Base-by-base conservation (phyloP, 30 jellyfish, hydroid and myxozoan species). In the Hydractinia echinata region DNA sequence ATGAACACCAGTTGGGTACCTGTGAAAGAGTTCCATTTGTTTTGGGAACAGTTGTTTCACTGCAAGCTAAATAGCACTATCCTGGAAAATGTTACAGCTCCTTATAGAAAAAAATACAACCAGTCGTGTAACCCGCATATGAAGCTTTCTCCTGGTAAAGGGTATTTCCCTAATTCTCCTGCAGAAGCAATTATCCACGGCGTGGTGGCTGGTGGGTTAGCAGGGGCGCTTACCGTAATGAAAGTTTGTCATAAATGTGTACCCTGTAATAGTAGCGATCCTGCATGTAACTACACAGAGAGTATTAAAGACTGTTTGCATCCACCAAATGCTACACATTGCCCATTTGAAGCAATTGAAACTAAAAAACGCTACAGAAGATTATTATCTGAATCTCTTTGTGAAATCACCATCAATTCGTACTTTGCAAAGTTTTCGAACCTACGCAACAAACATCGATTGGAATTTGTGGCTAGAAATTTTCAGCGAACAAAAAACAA, bases 41-140 rank as follows among this genome's bases (percentile, higher is more conserved):
- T 82, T 44, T 90, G 97, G 97, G 92, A 89, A 19, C 84, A 85
- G 15, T 72, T 82, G 4, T 90, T 90, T 67, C 21, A 82, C 11
- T 90, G 97, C 70, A 62, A 62, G n/a, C 62, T 83, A 5, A 6
- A 53, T 48, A 76, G 58, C 7, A 69, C 19, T 0, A 51, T 64
- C 10, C 20, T 61, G 56, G 19, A 18, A 66, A 55, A 15, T 13
- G 74, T 64, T 7, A 44, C 10, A 7, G 51, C 74, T 9, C 74
- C 74, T n/a, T n/a, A 64, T 53, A 5, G 16, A 81, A 95, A 60
- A 61, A 95, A 0, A 95, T 94, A 49, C 71, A 79, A 5, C 95
- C 84, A 73, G 62, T 55, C 10, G 49, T 93, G 66, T 66, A 66
- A 5, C 7, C 51, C 51, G 18, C 19, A 64, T 9, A 51, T n/a